Percentiles rank a stretch among this genome's conserved stretches.
These are phyloP conservation scores for Lepidotrigona ventralis DNA, from an alignment of 1,140 invertebrate genomes.

Conservation along the genomic window DNA sequence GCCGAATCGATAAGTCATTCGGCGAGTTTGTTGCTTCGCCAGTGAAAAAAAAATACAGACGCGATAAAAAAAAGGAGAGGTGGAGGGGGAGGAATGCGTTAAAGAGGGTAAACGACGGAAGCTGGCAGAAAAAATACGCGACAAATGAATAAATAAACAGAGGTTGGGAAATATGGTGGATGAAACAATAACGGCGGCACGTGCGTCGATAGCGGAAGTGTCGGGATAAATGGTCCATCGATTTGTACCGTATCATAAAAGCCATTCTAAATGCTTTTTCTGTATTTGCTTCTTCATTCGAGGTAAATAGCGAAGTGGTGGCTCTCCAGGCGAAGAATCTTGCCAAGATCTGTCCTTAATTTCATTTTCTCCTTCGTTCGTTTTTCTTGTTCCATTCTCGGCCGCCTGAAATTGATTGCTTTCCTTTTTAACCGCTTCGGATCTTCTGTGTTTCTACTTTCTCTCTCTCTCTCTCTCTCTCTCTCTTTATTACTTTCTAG, in stretches of 20 bases:
- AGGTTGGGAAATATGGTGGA: no score
- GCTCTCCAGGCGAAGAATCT: background rate
- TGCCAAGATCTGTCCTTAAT: background rate
- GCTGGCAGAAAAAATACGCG: no score
- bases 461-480: background rate
- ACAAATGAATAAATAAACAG: no score
- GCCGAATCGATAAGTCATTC: no score
- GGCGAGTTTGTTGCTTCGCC: no score
- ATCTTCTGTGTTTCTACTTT: background rate
- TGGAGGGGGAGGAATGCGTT: no score
- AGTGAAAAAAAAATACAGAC: no score
- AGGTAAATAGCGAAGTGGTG: background rate
- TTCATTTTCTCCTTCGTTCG: background rate
- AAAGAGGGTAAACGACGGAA: no score
- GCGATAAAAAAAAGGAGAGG: no score
- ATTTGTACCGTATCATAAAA: background rate
- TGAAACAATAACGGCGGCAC: no score
- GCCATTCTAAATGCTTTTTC: background rate
- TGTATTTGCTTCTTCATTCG: background rate
- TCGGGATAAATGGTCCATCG: background rate
- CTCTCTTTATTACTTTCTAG: background rate
- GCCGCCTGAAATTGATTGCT: background rate
- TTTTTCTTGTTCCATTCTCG: background rate
- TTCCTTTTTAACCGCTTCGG: background rate
- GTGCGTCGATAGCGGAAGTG: background rate